Percentiles rank a stretch among this genome's conserved stretches.
Evolutionary conservation across 2,888 invertebrate genomes (phyloP).

Genomic region (Drosophila prolongata): DNA sequence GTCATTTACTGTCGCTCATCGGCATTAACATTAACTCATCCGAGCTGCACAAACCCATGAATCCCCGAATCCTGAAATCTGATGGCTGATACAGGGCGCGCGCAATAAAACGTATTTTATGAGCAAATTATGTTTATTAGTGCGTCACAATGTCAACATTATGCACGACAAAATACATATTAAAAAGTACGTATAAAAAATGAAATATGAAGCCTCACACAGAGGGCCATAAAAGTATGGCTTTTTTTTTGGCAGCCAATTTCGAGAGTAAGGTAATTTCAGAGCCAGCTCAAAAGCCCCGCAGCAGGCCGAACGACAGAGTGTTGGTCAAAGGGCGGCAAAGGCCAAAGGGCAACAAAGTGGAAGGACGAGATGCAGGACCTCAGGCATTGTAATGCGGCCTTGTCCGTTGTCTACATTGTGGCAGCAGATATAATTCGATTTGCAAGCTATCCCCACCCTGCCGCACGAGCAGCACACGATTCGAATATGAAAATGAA

Average conservation of each 20-base stretch:
- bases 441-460: constrained; percentile 57
- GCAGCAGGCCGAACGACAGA: constrained; percentile 33
- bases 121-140: constrained; percentile 79
- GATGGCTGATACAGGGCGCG: constrained; percentile 57
- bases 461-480: constrained; percentile 46
- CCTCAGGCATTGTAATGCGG: constrained; percentile 45
- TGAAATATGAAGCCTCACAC: constrained; percentile 54
- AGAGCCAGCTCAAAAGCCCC: constrained; percentile 37
- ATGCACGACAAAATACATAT: constrained; percentile 70
- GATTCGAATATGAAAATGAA: constrained; percentile 67
- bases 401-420: constrained; percentile 65
- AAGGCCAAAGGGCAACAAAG: constrained; percentile 24
- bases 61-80: constrained; percentile 16
- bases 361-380: constrained; percentile 10
- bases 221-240: constrained; percentile 39
- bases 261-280: constrained; percentile 44
- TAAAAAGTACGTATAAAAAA: constrained; percentile 51
- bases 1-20: constrained; percentile 45
- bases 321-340: constrained; percentile 50
- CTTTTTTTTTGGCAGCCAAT: constrained; percentile 40
- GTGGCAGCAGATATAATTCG: constrained; percentile 77
- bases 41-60: constrained; percentile 24
- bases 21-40: constrained; percentile 43
- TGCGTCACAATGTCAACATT: constrained; percentile 79
- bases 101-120: constrained; percentile 78